Percentiles rank a stretch among this genome's conserved stretches.
Evolutionary conservation across 2,113 vertebrate genomes (phyloP).

Genomic region (Procapra przewalskii): DNA sequence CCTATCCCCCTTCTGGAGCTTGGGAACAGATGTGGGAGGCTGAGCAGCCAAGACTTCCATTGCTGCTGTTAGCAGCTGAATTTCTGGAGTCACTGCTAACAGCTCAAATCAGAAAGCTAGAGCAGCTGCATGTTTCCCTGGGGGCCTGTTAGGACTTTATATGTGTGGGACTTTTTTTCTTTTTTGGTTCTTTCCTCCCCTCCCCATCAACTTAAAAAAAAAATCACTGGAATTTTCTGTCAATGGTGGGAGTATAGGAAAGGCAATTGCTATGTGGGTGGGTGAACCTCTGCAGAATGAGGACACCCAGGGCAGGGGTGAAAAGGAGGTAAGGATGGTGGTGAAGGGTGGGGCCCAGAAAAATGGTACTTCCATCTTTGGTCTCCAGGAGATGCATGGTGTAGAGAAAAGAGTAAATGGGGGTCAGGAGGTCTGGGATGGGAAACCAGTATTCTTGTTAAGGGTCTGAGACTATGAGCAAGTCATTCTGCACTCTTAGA

Average conservation of each 20-base stretch:
- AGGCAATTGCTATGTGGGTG: background rate
- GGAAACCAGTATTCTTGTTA: background rate
- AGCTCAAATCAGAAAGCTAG: background rate
- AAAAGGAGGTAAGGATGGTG: too few relatives aligned
- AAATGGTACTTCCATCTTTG: background rate
- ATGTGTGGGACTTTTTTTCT: background rate
- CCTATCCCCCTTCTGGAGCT: background rate
- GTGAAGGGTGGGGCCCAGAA: background rate
- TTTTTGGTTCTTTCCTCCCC: background rate
- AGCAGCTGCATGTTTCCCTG: background rate
- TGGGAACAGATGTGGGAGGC: constrained; percentile 46
- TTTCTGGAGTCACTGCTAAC: background rate
- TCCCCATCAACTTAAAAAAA: background rate
- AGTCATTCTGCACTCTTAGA: background rate
- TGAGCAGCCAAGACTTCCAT: background rate
- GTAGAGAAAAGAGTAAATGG: background rate
- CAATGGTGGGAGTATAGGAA: background rate
- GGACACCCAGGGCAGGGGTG: background rate
- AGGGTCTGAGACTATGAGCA: background rate
- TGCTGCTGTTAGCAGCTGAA: constrained; percentile 14
- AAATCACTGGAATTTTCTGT: background rate
- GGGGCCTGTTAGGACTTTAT: background rate
- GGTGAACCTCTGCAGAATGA: background rate
- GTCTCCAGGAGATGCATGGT: background rate
- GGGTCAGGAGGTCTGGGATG: background rate